Percentiles rank a stretch among this genome's conserved stretches.
These are phyloP conservation scores for Euzophera pinguis DNA, from an alignment of 2,888 invertebrate species.

Conservation along the genomic window DNA sequence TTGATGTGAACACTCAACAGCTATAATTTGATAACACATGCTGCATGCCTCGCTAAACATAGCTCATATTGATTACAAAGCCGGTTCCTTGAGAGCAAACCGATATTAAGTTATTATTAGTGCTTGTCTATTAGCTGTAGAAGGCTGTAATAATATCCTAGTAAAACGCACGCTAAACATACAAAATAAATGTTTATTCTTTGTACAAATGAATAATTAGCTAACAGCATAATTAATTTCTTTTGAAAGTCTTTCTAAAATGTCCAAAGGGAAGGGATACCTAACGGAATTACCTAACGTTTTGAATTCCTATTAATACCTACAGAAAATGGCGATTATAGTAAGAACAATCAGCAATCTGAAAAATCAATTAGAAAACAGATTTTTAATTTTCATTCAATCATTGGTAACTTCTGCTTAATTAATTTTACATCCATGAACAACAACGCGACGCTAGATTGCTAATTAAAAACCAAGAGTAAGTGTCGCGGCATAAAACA, in stretches of 20 bases:
- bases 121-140: not conserved
- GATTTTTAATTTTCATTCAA: constrained; percentile 8
- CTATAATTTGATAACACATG: constrained; percentile 60
- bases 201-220: not conserved
- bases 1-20: constrained; percentile 50
- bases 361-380: constrained; percentile 7
- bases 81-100: constrained; percentile 2
- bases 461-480: constrained; percentile 10
- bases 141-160: not conserved
- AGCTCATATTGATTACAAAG: constrained; percentile 7
- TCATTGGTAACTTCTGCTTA: constrained; percentile 2
- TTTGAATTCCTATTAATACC: not conserved
- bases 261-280: too few relatives aligned
- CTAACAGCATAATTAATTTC: too few relatives aligned
- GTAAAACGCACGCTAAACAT: not conserved
- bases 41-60: constrained; percentile 18
- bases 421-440: constrained; percentile 8
- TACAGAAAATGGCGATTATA: not conserved
- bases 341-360: constrained; percentile 5
- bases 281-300: not conserved
- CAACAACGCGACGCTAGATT: not conserved
- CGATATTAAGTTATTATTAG: constrained; percentile 6
- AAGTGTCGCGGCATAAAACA: constrained; percentile 32
- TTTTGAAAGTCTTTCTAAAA: too few relatives aligned
- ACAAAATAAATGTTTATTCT: not conserved